A percentile compares a stretch with the other conserved stretches of the same genome.
These are phyloP conservation scores for Myiotriccus ornatus DNA, from an alignment of 2,797 vertebrate genomes.

Conservation along the genomic window DNA sequence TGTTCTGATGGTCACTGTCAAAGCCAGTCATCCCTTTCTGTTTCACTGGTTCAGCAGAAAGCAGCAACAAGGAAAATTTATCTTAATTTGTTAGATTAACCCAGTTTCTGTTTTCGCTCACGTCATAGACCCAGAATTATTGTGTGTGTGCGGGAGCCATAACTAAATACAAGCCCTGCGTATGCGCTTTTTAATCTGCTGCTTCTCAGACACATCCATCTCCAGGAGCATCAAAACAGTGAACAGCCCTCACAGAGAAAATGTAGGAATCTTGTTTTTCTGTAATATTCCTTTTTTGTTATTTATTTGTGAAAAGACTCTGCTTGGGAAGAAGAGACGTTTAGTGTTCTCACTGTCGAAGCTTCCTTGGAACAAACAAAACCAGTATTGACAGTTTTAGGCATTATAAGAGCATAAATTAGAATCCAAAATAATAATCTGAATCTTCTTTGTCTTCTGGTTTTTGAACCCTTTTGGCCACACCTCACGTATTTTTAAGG, in stretches of 20 bases:
- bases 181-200: neutral
- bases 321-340: constrained; percentile 21
- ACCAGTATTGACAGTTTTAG: constrained; percentile 35
- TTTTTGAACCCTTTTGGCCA: constrained; percentile 21
- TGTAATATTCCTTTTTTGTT: neutral
- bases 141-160: constrained; percentile 46
- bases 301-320: neutral
- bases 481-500: neutral
- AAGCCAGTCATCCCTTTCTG: constrained; percentile 38
- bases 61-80: constrained; percentile 20
- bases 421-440: constrained; percentile 42
- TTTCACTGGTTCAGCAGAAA: constrained; percentile 18
- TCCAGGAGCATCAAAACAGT: neutral
- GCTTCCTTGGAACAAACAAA: constrained; percentile 39
- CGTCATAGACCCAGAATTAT: neutral
- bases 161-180: neutral
- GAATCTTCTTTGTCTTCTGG: constrained; percentile 16
- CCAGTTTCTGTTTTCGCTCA: constrained; percentile 5
- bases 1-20: neutral
- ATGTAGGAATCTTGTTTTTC: neutral
- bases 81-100: constrained; percentile 39
- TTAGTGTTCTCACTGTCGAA: constrained; percentile 6
- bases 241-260: neutral
- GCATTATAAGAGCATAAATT: constrained; percentile 37
- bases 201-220: neutral